Evolutionary conservation across 2,888 invertebrate genomes (phyloP), one percentile per base, ranked within the genome.

Genomic region (Drosophila paramelanica): DNA sequence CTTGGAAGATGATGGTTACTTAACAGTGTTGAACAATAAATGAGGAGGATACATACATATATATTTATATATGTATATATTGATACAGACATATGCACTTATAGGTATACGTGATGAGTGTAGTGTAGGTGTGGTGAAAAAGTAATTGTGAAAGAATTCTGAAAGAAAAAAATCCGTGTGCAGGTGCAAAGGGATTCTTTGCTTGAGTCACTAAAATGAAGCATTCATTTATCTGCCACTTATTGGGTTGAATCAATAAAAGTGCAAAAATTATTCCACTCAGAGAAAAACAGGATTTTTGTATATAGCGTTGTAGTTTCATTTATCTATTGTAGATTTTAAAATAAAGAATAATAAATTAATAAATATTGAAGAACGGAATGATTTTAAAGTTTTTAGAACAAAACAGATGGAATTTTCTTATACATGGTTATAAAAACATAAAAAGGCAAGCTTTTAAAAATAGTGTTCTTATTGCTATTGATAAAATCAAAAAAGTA

Each of bases 1-100:
- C 73, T 70, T 65, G 25, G 75, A 80, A 64, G 84, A 84, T 87
- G 86, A 79, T 82, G 84, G 89, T 84, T 84, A 84, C 84, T 89
- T 89, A 84, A 84, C 84, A 87, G 75, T 73, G 77, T 73, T 86
- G 55, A 67, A 85, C 88, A 82, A 81, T 71, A 79, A 75, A 70
- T 75, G 81, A 60, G 79, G 50, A 38, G 57, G 50, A 79, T 56
- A 65, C 47, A 61, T 46, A 17, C 17, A 17, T 41, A 36, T 33
- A 14, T 42, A 52, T 13, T 36, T 25, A 23, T 56, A 33, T 14
- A 60, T 33, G 14, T 42, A 52, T 14, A 36, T 27, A 17, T 36
- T 10, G 47, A 27, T 10, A 41, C 41, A 17, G 17, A 36, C 47
- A 31, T 52, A 67, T 56, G 41, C 1, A 23, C 17, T 17, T 43